A percentile compares a stretch with the other conserved stretches of the same genome.
phyloP scores from a whole-genome alignment of 2,888 invertebrate genomes.

The Conomelus anceps region DNA sequence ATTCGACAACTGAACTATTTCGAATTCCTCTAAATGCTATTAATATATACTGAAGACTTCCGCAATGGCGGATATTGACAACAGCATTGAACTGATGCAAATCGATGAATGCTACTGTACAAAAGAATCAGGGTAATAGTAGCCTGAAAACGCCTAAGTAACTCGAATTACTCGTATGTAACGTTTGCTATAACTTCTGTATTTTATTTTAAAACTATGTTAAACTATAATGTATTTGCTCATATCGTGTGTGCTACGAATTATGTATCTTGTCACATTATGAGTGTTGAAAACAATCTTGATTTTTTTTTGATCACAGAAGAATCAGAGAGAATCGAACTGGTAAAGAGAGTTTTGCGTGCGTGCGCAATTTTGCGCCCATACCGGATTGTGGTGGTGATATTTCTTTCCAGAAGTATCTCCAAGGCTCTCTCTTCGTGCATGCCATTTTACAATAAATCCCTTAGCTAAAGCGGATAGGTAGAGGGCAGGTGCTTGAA shows the following conservation, averaged over 20 bases:
- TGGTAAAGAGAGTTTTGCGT: neutral
- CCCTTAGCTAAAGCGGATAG: neutral
- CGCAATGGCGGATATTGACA: too few relatives aligned
- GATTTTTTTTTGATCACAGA: neutral
- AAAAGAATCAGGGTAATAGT: too few relatives aligned
- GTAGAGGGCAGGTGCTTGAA: neutral
- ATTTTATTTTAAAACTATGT: neutral
- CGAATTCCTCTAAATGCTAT: too few relatives aligned
- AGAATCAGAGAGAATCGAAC: neutral
- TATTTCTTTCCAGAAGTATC: neutral
- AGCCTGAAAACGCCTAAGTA: too few relatives aligned
- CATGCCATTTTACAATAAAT: neutral
- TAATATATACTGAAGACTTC: too few relatives aligned
- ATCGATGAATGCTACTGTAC: too few relatives aligned
- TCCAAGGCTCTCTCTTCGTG: neutral
- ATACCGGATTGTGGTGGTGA: neutral
- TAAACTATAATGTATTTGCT: neutral
- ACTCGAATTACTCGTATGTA: too few relatives aligned
- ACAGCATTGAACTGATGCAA: too few relatives aligned
- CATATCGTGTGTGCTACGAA: neutral
- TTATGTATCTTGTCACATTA: neutral
- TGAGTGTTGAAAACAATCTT: too few relatives aligned
- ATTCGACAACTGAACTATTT: too few relatives aligned
- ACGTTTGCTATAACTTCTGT: too few relatives aligned
- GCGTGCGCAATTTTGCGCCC: neutral